Evolutionary conservation across 2,888 invertebrate species (phyloP).

Genomic region (Flabesymbios commensalis): DNA sequence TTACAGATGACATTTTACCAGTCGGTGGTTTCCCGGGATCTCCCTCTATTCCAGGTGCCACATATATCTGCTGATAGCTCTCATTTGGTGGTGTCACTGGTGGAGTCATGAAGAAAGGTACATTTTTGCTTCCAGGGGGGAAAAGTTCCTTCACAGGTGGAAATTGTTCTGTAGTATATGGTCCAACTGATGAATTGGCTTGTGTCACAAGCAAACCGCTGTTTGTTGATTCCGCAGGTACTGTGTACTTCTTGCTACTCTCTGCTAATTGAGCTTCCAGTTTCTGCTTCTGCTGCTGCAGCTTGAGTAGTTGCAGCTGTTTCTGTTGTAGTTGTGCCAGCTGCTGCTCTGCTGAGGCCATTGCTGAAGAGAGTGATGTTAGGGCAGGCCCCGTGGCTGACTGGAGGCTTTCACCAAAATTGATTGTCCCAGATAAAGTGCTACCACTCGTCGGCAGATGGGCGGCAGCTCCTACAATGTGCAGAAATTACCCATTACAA

Average conservation of each 20-base stretch:
- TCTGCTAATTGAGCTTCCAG: slow-evolving; percentile 48
- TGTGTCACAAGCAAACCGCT: neutral
- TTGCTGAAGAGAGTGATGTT: slow-evolving; percentile 41
- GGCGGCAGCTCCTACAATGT: no score
- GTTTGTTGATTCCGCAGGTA: neutral
- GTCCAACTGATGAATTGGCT: neutral
- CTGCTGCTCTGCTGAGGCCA: slow-evolving; percentile 46
- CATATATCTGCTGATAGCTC: slow-evolving; percentile 11
- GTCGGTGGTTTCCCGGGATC: slow-evolving; percentile 11
- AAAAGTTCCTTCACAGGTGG: no score
- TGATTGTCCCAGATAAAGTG: slow-evolving; percentile 42
- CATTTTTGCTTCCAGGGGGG: slow-evolving; percentile 60
- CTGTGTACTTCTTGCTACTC: slow-evolving; percentile 28
- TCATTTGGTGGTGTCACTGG: slow-evolving; percentile 53
- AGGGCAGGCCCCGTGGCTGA: slow-evolving; percentile 35
- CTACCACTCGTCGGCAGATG: neutral
- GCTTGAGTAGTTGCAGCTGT: slow-evolving; percentile 43
- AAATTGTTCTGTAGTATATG: no score
- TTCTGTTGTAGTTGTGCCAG: slow-evolving; percentile 42
- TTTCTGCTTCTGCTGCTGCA: slow-evolving; percentile 42
- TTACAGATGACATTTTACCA: no score
- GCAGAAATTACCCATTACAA: no score
- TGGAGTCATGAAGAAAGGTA: slow-evolving; percentile 58
- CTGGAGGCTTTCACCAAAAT: slow-evolving; percentile 48
- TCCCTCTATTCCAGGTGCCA: neutral